phyloP scores from a whole-genome alignment of 1,140 invertebrate genomes.

The Thaumatotibia leucotreta region DNA sequence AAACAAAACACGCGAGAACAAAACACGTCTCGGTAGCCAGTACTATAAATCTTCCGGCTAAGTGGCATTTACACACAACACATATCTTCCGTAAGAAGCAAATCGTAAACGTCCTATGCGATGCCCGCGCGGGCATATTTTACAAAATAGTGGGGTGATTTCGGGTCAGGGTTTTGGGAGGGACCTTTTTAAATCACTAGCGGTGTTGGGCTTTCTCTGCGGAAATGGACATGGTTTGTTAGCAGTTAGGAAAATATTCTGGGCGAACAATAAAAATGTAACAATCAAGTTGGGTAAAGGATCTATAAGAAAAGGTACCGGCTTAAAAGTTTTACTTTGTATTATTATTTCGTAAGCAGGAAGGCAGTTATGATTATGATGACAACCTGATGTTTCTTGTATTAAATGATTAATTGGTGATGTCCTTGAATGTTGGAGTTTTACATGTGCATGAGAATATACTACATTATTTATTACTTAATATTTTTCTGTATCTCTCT shows the following conservation, averaged over 20 bases:
- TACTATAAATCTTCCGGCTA: conserved; percentile 54
- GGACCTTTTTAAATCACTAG: neutral
- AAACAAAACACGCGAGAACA: conserved; percentile 20
- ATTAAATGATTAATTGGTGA: too few relatives aligned
- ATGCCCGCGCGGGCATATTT: conserved; percentile 18
- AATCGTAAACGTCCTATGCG: conserved; percentile 56
- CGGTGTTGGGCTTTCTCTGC: neutral
- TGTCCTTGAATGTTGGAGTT: too few relatives aligned
- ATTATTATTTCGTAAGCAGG: too few relatives aligned
- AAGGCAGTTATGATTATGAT: too few relatives aligned
- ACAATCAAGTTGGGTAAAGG: too few relatives aligned
- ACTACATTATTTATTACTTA: too few relatives aligned
- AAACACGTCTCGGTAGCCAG: conserved; percentile 28
- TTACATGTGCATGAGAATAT: too few relatives aligned
- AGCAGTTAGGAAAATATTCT: neutral
- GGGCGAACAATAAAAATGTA: too few relatives aligned
- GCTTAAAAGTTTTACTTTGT: too few relatives aligned
- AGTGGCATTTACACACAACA: conserved; percentile 63
- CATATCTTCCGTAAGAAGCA: conserved; percentile 46
- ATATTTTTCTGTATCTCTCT: too few relatives aligned
- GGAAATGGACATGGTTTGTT: neutral
- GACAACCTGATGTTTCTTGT: too few relatives aligned
- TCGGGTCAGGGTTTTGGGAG: conserved; percentile 2
- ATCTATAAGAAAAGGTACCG: too few relatives aligned
- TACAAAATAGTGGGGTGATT: neutral